Base-by-base conservation (phyloP, 2,113 vertebrate genomes). In the Solea solea region DNA sequence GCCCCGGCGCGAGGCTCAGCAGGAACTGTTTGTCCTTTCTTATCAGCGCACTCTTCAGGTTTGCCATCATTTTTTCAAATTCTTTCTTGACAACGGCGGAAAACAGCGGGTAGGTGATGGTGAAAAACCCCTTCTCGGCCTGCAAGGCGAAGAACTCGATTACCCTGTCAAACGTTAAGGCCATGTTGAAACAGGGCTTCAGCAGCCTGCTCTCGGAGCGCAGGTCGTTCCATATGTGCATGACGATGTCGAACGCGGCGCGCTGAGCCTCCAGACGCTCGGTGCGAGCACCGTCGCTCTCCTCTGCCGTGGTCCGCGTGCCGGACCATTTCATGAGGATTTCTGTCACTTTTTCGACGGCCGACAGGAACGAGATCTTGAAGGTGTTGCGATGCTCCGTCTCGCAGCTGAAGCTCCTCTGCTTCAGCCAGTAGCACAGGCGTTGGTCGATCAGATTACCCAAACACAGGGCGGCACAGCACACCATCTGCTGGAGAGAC, bases 41-140 rank as follows among this genome's bases (percentile, higher is more conserved):
- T 1, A 0, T 45, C 0, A 12, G 15, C 3, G 0, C 1, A 3
- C 1, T n/a, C 25, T 27, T 45, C 5, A 66, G 21, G 1, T 55
- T 21, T 34, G 5, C 6, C 3, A 28, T 34, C 5, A 46, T 28
- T 66, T 55, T 54, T 8, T 66, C 41, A 16, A 55, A 55, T 11
- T n/a, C 13, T 54, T 34, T 55, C 44, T 11, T 0, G 12, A 8
- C 21, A 45, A 45, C 27, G 1, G 10, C 28, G 51, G 1, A 0
- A 65, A 56, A 56, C 1, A 4, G 4, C 8, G 45, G 45, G 14
- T 10, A 14, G 45, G 14, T 48, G 14, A 14, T 48, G 12, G 45
- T 11, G 10, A 48, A 5, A 13, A 12, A 13, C 4, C 45, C 45
- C 15, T 50, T 50, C n/a, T 52, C 15, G 9, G 50, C 50, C 15